Conservation (phyloP, 2,113 vertebrate genomes). For the Phylloscopus trochilus region DNA sequence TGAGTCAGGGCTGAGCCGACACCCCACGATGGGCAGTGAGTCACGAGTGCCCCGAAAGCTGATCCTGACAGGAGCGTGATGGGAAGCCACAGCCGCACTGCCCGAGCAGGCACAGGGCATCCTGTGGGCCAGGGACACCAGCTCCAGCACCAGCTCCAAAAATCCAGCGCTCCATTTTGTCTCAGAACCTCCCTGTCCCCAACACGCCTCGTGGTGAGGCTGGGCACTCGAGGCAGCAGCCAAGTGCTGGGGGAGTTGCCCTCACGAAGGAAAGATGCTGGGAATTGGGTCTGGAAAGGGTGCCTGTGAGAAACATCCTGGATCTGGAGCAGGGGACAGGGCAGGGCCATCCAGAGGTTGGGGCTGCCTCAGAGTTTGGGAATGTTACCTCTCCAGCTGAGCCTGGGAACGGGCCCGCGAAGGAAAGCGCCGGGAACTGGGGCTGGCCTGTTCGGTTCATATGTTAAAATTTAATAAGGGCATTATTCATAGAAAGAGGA, state of each 20-base stretch:
- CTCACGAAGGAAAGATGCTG: rapidly evolving
- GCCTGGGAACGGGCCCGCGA: slow-evolving; percentile 9
- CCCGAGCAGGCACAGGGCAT: background rate
- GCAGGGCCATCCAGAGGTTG: background rate
- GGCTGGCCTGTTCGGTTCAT: slow-evolving; percentile 34
- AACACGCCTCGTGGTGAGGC: rapidly evolving
- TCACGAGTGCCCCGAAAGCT: slow-evolving; percentile 8
- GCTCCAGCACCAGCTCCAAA: background rate
- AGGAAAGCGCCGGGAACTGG: slow-evolving; percentile 15
- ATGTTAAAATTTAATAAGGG: slow-evolving; percentile 61
- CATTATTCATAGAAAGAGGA: slow-evolving; percentile 66
- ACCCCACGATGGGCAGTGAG: background rate
- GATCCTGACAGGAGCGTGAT: background rate
- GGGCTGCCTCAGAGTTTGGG: slow-evolving; percentile 40
- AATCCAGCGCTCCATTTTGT: slow-evolving; percentile 13
- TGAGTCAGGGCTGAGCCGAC: slow-evolving; percentile 47
- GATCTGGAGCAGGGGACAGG: background rate
- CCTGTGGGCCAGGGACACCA: background rate
- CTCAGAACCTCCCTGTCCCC: background rate
- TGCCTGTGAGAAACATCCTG: background rate
- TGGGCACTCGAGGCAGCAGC: background rate
- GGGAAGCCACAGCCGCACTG: background rate
- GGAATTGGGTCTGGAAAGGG: background rate
- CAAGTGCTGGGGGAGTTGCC: background rate
- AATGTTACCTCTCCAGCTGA: slow-evolving; percentile 53